Evolutionary conservation across 2,888 invertebrate species (phyloP).

Genomic region (Drosophila nr. perissopoda): DNA sequence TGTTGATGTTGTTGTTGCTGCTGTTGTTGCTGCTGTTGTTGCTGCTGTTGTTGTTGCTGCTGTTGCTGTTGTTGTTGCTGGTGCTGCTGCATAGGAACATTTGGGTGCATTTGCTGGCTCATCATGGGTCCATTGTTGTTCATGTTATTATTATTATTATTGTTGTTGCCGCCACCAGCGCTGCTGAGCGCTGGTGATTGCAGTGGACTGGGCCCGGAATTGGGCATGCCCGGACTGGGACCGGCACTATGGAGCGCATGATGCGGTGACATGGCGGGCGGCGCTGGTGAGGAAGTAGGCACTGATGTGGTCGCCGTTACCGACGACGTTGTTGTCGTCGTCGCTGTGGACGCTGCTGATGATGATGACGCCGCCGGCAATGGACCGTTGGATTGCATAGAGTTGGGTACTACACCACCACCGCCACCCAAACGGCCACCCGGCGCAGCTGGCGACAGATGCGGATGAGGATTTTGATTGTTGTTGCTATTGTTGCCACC

Average conservation of each 20-base stretch:
- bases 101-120: constrained; percentile 84
- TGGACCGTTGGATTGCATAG: constrained; percentile 86
- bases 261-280: constrained; percentile 86
- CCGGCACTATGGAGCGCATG: constrained; percentile 78
- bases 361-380: constrained; percentile 85
- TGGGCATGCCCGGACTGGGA: constrained; percentile 79
- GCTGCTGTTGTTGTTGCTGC: neutral
- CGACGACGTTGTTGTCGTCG: constrained; percentile 67
- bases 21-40: neutral
- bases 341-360: constrained; percentile 61
- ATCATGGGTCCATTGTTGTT: constrained; percentile 81
- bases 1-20: constrained; percentile 47
- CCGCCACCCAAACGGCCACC: constrained; percentile 74
- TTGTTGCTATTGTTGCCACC: constrained; percentile 64
- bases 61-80: constrained; percentile 39
- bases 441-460: constrained; percentile 81
- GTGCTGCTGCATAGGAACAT: constrained; percentile 85
- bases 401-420: constrained; percentile 67
- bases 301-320: constrained; percentile 78
- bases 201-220: constrained; percentile 78
- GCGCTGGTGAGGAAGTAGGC: constrained; percentile 83
- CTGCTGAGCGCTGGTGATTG: constrained; percentile 73
- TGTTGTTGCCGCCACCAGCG: constrained; percentile 57
- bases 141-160: constrained; percentile 63
- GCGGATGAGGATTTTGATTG: constrained; percentile 79